Evolutionary conservation across 2,797 vertebrate genomes (phyloP).

Genomic region (Crenuchus spilurus): DNA sequence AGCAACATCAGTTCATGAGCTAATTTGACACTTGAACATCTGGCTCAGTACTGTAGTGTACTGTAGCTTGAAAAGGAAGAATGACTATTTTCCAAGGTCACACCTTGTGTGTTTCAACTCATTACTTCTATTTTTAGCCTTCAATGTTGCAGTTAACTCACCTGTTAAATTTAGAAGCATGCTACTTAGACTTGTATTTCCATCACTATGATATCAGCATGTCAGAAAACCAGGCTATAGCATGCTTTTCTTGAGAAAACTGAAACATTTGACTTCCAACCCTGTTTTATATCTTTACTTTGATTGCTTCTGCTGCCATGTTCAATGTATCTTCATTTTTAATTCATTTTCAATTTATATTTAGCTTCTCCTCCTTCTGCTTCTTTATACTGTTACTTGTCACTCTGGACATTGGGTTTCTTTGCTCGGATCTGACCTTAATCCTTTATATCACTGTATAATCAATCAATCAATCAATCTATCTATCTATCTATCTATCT

Average conservation of each 20-base stretch:
- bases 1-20: too few relatives aligned
- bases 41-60: neutral
- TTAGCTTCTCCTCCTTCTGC: neutral
- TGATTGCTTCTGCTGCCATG: neutral
- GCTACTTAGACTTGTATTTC: neutral
- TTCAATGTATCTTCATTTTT: neutral
- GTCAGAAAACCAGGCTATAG: too few relatives aligned
- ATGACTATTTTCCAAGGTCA: neutral
- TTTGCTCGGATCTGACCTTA: too few relatives aligned
- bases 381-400: neutral
- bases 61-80: neutral
- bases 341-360: too few relatives aligned
- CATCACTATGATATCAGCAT: neutral
- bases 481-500: too few relatives aligned
- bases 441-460: too few relatives aligned
- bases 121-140: neutral
- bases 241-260: too few relatives aligned
- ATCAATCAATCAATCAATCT: too few relatives aligned
- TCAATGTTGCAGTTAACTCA: neutral
- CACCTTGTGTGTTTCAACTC: neutral
- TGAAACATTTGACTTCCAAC: neutral
- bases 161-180: neutral
- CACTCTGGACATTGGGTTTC: neutral
- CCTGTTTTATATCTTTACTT: neutral
- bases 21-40: slow-evolving; percentile 14